These are phyloP conservation scores for Frankliniella fusca DNA, from an alignment of 2,888 invertebrate genomes.

Conservation along the genomic window DNA sequence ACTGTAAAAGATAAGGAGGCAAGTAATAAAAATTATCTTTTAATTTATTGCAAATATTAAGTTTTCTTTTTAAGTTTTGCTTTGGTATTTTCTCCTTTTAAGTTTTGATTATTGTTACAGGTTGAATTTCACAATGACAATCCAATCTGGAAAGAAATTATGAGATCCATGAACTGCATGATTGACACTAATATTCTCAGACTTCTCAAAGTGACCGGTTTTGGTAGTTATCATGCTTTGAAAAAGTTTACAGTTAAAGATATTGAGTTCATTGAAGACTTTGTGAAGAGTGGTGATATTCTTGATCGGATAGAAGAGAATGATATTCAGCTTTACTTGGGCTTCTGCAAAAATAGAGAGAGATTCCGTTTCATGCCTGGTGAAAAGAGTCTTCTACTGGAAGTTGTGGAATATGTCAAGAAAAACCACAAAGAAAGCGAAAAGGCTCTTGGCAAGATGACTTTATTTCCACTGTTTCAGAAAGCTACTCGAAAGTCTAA, in stretches of 20 bases:
- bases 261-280: not conserved
- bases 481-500: not conserved
- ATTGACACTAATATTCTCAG: not conserved
- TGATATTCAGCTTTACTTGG: not conserved
- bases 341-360: not conserved
- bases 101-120: not conserved
- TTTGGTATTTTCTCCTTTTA: not conserved
- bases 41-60: not conserved
- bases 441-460: not conserved
- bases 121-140: not conserved
- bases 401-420: not conserved
- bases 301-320: not conserved
- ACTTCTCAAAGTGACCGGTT: not conserved
- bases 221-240: not conserved
- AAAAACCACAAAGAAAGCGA: not conserved
- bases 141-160: not conserved
- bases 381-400: not conserved
- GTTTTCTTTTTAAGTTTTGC: not conserved
- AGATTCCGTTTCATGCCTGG: not conserved
- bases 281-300: constrained; percentile 10
- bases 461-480: not conserved
- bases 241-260: not conserved
- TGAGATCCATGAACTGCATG: not conserved
- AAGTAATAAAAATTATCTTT: not conserved
- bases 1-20: not conserved